Base-by-base conservation (phyloP, 2,888 invertebrate species). In the Timema podura region DNA sequence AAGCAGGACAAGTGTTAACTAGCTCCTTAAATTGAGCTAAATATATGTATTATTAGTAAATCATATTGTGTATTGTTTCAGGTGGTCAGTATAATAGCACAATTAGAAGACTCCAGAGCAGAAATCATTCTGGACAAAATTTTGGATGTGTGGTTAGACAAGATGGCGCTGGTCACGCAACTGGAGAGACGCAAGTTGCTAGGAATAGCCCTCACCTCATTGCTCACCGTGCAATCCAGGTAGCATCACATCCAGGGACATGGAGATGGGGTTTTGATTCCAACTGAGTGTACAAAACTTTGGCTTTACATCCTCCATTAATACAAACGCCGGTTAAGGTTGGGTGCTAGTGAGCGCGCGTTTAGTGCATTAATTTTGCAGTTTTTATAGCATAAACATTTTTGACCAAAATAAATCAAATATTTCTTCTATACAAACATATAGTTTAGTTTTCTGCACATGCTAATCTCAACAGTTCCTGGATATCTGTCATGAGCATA, bases 101-200 rank as follows among this genome's bases (percentile, higher is more conserved):
- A 76, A 57, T 72, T 74, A 15, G 74, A 78, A 65, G 75, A 76
- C 30, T 30, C 30, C 30, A 30, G 30, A 30, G 30, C 30, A 45
- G 87, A 88, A 71, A 85, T 87, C 71, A 87, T 93, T 68, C 82
- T 95, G 67, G 87, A 86, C 66, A 86, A 87, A 76, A 84, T 96
- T 48, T 81, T 95, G 65, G 88, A 89, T 74, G 87, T 90, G 0
- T 95, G 94, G 92, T 85, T 93, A 8, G 87, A 87, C 73, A 90
- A 89, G 80, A 91, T 95, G 88, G 88, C 90, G 54, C 82, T 89
- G 68, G 89, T 94, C 5, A 88, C 91, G 0, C 91, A 92, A 75
- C 85, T 89, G 9, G 93, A 94, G 77, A 87, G 91, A 80, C 87
- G 91, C 77, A 97, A 97, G 81, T 84, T 96, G 48, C 86, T 93